Base-by-base conservation (phyloP, 2,113 vertebrate genomes). In the Panthera tigris region DNA sequence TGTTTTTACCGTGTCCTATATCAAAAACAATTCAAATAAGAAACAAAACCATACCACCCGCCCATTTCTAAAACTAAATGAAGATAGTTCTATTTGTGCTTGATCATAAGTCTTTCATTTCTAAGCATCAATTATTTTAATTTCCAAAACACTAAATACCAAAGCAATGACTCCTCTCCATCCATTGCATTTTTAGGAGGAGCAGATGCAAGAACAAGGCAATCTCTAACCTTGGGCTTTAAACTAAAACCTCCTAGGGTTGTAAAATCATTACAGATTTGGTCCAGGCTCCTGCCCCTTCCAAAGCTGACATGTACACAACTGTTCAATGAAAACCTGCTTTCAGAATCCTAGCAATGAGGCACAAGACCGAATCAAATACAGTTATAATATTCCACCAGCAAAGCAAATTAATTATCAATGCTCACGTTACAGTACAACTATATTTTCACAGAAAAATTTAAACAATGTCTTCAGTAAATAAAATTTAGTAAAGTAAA, bases 51-150 rank as follows among this genome's bases (percentile, higher is more conserved):
- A 61, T 52, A 96, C 3, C 36, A 73, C 8, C 33, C n/a, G 29
- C 2, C 10, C 76, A 50, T 91, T 91, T 91, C 78, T 33, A 93
- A 76, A 74, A 94, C 13, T 50, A 86, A 76, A 52, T 25, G 7
- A 95, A 91, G 4, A 33, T 7, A 68, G 3, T 65, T 79, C 88
- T 81, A 71, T 95, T 33, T 97, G 36, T 85, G 5, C 1, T n/a
- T 87, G 41, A 87, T 55, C 23, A 81, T 78, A 89, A 80, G 36
- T 18, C 7, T 63, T 94, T 89, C 36, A 82, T 45, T 93, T 91
- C 55, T 89, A 91, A 93, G 27, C n/a, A 96, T n/a, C 39, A 85
- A 79, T 76, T 83, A 97, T 83, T 81, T 93, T 50, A 85, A 66
- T 61, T 91, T 33, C 66, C 36, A 33, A 86, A 91, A 93, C 11